Percentiles rank a stretch among this genome's conserved stretches.
These are phyloP conservation scores for Helogale parvula DNA, from an alignment of 2,113 vertebrate species.

Conservation along the genomic window DNA sequence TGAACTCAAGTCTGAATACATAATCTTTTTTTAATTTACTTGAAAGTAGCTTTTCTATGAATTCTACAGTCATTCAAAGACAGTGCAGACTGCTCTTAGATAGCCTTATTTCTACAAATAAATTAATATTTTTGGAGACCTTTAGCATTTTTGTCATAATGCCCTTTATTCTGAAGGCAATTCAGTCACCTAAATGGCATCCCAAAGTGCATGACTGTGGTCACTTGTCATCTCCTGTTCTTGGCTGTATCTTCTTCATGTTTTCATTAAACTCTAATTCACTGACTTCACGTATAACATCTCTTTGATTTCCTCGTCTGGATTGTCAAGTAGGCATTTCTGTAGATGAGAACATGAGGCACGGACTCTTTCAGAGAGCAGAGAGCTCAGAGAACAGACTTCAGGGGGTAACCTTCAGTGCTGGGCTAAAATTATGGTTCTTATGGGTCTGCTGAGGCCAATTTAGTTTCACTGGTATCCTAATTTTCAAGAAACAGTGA, in stretches of 20 bases:
- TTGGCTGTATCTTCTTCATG: background rate
- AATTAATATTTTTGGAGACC: background rate
- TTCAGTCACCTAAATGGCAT: background rate
- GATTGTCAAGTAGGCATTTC: background rate
- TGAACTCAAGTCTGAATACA: background rate
- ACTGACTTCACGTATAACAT: background rate
- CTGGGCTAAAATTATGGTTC: slow-evolving; percentile 39
- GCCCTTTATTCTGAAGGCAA: background rate
- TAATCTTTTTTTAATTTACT: background rate
- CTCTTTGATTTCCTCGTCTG: background rate
- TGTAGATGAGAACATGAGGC: background rate
- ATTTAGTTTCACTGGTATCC: slow-evolving; percentile 46
- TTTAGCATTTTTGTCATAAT: background rate
- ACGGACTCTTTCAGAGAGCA: background rate
- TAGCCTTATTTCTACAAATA: background rate
- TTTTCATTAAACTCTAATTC: background rate
- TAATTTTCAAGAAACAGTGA: slow-evolving; percentile 19
- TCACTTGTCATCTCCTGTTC: background rate
- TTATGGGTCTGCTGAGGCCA: slow-evolving; percentile 26
- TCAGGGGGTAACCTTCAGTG: background rate
- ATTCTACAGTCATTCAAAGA: background rate
- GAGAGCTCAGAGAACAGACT: background rate
- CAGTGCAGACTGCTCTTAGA: background rate
- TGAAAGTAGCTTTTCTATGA: background rate
- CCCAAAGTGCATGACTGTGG: background rate